phyloP scores from a whole-genome alignment of 2,797 vertebrate species.

The Trichosurus vulpecula region DNA sequence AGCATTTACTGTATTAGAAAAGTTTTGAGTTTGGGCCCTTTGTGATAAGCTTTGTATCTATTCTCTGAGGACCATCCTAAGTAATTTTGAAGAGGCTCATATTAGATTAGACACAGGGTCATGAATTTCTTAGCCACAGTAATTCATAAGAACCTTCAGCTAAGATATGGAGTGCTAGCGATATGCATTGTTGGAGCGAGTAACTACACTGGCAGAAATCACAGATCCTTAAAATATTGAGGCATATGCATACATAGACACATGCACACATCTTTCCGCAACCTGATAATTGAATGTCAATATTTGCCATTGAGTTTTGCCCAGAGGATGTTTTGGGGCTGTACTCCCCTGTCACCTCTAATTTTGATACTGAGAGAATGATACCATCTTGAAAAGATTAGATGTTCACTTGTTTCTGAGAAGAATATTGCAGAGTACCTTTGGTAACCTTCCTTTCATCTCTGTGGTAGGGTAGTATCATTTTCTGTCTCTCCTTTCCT shows the following conservation, averaged over 20 bases:
- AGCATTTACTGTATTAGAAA: neutral
- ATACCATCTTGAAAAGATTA: neutral
- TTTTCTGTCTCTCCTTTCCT: neutral
- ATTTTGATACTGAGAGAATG: neutral
- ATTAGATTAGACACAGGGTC: neutral
- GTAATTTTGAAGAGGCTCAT: neutral
- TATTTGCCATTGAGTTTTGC: neutral
- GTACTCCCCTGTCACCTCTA: neutral
- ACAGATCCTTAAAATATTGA: neutral
- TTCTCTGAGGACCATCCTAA: neutral
- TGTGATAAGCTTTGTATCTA: neutral
- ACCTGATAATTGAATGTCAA: neutral
- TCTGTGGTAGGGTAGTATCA: neutral
- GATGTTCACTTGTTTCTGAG: neutral
- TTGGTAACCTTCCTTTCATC: neutral
- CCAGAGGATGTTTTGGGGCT: neutral
- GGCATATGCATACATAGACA: neutral
- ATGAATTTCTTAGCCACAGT: neutral
- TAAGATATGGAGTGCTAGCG: neutral
- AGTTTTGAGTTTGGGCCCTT: neutral
- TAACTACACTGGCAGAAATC: neutral
- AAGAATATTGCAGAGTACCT: neutral
- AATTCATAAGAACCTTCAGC: neutral
- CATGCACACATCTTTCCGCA: neutral
- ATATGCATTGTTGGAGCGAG: neutral